Conservation (phyloP, 2,797 vertebrate species). For the Hippocampus kuda region DNA sequence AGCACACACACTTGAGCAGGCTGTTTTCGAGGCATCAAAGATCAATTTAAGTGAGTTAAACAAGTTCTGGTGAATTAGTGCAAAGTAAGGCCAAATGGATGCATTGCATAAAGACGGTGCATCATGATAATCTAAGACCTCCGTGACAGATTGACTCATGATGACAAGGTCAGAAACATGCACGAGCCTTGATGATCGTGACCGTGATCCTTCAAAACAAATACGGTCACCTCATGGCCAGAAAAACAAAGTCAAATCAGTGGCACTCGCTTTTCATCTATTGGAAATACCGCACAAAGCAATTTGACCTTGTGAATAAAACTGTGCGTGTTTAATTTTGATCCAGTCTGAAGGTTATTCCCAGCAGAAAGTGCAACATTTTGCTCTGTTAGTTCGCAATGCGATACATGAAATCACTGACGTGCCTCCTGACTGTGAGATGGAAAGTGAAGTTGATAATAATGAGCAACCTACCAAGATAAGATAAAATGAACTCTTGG, state of each 20-base stretch:
- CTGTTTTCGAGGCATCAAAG: not conserved
- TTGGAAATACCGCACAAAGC: not conserved
- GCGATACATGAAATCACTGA: not conserved
- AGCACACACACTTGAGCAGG: not conserved
- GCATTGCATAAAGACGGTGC: slow-evolving; percentile 2
- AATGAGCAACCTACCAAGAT: not conserved
- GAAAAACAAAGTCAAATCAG: slow-evolving; percentile 6
- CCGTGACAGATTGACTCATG: slow-evolving; percentile 14
- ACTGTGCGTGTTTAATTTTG: no score
- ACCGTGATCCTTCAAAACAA: slow-evolving; percentile 17
- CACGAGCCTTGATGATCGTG: slow-evolving; percentile 19
- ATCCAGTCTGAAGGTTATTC: no score
- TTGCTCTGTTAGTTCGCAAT: no score
- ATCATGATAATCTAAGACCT: slow-evolving; percentile 16
- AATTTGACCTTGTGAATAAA: not conserved
- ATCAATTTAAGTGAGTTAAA: not conserved
- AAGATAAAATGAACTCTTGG: not conserved
- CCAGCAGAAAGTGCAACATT: no score
- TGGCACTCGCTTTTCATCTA: not conserved
- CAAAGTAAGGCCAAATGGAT: not conserved
- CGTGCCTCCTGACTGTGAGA: slow-evolving; percentile 6
- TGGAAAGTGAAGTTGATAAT: slow-evolving; percentile 3
- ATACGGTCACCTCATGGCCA: slow-evolving; percentile 10
- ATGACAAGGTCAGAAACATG: slow-evolving; percentile 31
- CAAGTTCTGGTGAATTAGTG: not conserved